These are phyloP conservation scores for Pachycephala philippinensis DNA, from an alignment of 2,113 vertebrate genomes.

Conservation along the genomic window DNA sequence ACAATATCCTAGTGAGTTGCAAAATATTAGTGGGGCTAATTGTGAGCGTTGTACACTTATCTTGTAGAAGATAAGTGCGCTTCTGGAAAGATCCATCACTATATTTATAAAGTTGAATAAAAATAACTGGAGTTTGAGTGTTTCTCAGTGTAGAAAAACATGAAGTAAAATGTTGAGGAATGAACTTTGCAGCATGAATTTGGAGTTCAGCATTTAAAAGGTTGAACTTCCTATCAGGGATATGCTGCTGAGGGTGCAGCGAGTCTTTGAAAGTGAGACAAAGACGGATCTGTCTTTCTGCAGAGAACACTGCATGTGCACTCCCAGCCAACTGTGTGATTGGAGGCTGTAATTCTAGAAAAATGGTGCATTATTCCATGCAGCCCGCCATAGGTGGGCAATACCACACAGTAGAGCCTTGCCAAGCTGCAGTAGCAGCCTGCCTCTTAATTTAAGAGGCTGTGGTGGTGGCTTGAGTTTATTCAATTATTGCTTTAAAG, in stretches of 20 bases:
- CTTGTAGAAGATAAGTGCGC: background rate
- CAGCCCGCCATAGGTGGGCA: background rate
- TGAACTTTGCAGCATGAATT: background rate
- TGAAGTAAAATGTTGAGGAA: background rate
- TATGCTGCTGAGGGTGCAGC: background rate
- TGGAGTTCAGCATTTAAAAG: background rate
- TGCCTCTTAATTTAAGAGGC: background rate
- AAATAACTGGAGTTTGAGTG: background rate
- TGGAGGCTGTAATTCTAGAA: background rate
- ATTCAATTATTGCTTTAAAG: background rate
- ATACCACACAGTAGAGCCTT: background rate
- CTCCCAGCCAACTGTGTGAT: background rate
- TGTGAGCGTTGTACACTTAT: background rate
- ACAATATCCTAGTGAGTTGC: background rate
- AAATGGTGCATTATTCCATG: fast-evolving
- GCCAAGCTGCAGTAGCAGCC: background rate
- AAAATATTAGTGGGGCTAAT: background rate
- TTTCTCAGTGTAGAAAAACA: background rate
- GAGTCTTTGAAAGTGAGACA: background rate
- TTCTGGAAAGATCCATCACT: background rate
- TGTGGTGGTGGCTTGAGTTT: background rate
- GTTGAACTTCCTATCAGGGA: background rate
- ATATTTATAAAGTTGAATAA: background rate
- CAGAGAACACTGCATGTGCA: fast-evolving
- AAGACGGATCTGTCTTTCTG: background rate